A percentile compares a stretch with the other conserved stretches of the same genome.
These are phyloP conservation scores for Liparis tanakae DNA, from an alignment of 2,797 vertebrate species.

Conservation along the genomic window DNA sequence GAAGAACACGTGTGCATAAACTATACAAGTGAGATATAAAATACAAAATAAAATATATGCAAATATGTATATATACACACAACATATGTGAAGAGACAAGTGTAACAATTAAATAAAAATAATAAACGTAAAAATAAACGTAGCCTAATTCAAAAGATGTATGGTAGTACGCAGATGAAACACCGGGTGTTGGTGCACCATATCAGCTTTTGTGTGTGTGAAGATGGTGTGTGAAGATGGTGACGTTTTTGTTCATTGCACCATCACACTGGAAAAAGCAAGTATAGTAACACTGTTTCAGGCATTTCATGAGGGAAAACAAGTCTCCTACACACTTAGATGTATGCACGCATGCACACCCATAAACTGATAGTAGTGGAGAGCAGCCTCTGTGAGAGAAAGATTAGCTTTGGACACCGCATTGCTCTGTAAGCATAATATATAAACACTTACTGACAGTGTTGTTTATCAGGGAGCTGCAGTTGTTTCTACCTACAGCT, in stretches of 20 bases:
- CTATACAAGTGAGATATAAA: too few species aligned
- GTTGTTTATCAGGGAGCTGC: conserved; percentile 44
- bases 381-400: conserved; percentile 16
- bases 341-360: not conserved
- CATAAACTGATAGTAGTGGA: conserved; percentile 13
- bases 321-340: not conserved
- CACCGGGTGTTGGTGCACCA: not conserved
- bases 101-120: too few species aligned
- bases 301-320: not conserved
- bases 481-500: conserved; percentile 37
- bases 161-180: not conserved
- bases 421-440: conserved; percentile 11
- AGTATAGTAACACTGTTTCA: not conserved
- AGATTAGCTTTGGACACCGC: conserved; percentile 8
- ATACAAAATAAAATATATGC: too few species aligned
- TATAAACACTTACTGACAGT: conserved; percentile 19
- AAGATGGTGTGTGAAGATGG: conserved; percentile 1
- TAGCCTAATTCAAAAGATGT: not conserved
- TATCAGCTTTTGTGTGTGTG: conserved; percentile 3
- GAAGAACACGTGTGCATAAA: too few species aligned
- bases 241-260: conserved; percentile 3
- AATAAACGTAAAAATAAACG: too few species aligned
- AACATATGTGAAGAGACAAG: too few species aligned
- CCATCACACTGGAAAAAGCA: not conserved
- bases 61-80: too few species aligned